Conservation (phyloP, 2,797 vertebrate genomes). For the Sebastes wilsoni region DNA sequence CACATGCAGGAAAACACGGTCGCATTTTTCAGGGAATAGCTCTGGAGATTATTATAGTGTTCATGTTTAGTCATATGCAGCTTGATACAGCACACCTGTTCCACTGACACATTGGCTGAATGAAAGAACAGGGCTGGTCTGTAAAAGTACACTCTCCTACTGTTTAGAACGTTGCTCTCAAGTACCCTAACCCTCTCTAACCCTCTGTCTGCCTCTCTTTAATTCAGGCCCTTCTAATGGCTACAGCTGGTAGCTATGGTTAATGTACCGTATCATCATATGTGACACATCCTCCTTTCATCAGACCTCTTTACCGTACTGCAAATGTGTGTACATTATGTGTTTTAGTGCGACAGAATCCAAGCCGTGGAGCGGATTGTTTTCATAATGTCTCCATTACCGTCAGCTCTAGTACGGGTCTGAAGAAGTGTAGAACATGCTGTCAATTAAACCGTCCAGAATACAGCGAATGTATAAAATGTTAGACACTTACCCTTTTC, state of each 20-base stretch:
- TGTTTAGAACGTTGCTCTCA: constrained; percentile 41
- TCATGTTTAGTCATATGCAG: constrained; percentile 52
- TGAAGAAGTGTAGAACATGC: constrained; percentile 4
- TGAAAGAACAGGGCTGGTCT: constrained; percentile 29
- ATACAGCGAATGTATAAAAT: constrained; percentile 1
- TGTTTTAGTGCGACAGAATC: constrained; percentile 26
- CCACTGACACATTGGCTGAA: constrained; percentile 40
- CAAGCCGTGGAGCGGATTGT: constrained; percentile 36
- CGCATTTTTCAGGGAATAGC: constrained; percentile 27
- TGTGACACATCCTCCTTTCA: constrained; percentile 68
- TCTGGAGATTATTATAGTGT: constrained; percentile 62
- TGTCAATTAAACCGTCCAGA: constrained; percentile 24
- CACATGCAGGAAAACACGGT: constrained; percentile 22
- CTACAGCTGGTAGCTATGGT: constrained; percentile 33
- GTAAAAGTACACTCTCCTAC: constrained; percentile 37
- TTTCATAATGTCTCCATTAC: constrained; percentile 49
- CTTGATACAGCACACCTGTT: constrained; percentile 77
- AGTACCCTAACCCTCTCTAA: constrained; percentile 9
- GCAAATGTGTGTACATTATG: constrained; percentile 39
- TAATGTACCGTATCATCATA: constrained; percentile 63
- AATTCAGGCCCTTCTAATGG: constrained; percentile 28
- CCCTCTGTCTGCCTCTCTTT: constrained; percentile 8
- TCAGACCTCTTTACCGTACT: constrained; percentile 24
- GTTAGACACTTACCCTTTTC: constrained; percentile 5
- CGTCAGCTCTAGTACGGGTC: constrained; percentile 29